Evolutionary conservation across 2,888 invertebrate species (phyloP), one percentile per base, ranked within the genome.

Genomic region (Megamerina dolium): DNA sequence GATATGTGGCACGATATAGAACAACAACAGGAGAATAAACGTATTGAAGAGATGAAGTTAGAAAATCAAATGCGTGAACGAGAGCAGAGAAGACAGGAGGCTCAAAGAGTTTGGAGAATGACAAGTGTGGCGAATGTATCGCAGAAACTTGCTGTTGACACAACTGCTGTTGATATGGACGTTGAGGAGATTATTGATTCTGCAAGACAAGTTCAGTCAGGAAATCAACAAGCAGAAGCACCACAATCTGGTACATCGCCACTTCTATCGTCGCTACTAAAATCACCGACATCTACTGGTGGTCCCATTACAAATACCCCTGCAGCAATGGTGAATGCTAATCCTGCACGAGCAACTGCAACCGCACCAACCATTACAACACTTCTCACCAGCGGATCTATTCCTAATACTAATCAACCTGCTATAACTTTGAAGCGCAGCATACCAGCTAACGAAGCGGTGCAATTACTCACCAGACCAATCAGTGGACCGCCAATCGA

Each of bases 181-280:
- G 62, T 66, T 3, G 64, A 65, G 37, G 65, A 66, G 23, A 58
- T 63, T 12, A 21, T 55, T 41, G 55, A 55, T 36, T 9, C 35
- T 13, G 37, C 26, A n/a, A 53, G 50, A 45, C 21, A 44, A 18
- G 33, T 44, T 29, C 6, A 26, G 10, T 19, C 41, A n/a, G 33
- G 37, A 19, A 33, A 10, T 10, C 35, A 30, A 14, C 35, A 36
- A 20, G 30, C 29, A 37, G 18, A 12, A 21, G 30, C 36, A 20
- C 48, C 54, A 51, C 75, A 74, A 45, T 73, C 78, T 3, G 80
- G 78, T 0, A 75, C 82, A 0, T 83, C 83, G 0, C 90, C 90
- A 0, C 71, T 92, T 32, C 74, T 92, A 35, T 89, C 91, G 8
- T 89, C 89, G 34, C 74, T 92, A 27, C 72, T 92, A 5, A 88